These are phyloP conservation scores for Archips xylosteana DNA, from an alignment of 2,888 invertebrate species.

Conservation along the genomic window DNA sequence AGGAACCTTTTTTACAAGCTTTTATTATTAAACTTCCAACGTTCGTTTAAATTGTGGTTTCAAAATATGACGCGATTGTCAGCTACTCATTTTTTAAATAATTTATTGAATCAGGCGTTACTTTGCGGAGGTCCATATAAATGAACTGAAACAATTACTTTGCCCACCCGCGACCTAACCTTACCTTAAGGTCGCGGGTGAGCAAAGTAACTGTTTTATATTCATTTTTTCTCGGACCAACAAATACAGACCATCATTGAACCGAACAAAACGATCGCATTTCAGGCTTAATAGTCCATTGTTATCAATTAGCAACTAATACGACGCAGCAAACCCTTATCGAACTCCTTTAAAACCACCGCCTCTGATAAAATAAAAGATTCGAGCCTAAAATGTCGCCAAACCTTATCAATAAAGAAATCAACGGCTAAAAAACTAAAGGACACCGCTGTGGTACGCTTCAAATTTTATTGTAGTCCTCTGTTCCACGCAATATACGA, in stretches of 20 bases:
- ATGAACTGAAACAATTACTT: no score
- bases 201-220: no score
- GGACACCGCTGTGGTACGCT: conserved; percentile 52
- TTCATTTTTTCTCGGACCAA: no score
- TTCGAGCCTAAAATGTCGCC: conserved; percentile 53
- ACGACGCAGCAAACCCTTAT: conserved; percentile 18
- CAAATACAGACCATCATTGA: not conserved
- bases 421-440: conserved; percentile 56
- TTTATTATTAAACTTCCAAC: no score
- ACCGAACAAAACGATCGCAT: not conserved
- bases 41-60: no score
- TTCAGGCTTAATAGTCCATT: conserved; percentile 26
- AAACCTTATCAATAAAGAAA: conserved; percentile 61
- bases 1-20: no score
- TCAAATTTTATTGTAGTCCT: conserved; percentile 55
- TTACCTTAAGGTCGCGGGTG: no score
- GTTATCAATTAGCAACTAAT: conserved; percentile 16
- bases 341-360: conserved; percentile 18
- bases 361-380: conserved; percentile 29
- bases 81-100: no score
- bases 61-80: no score
- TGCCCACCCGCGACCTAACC: no score
- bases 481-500: not conserved
- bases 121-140: no score
- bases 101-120: no score